Percentiles rank a stretch among this genome's conserved stretches.
Evolutionary conservation across 2,113 vertebrate genomes (phyloP).

Genomic region (Gobio gobio): DNA sequence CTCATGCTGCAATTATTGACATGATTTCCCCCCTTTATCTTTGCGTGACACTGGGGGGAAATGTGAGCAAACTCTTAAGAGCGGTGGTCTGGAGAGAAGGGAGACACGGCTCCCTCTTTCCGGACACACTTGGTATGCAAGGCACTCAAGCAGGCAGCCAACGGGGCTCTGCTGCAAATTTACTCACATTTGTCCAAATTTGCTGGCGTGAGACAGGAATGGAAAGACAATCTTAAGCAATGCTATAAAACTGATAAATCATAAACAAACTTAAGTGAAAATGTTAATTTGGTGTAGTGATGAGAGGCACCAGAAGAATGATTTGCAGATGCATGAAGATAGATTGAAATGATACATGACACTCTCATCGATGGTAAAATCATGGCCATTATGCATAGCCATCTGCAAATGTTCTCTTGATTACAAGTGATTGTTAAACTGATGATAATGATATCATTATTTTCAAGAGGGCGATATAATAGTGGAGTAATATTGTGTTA

Average conservation of each 20-base stretch:
- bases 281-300: constrained; percentile 46
- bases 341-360: constrained; percentile 26
- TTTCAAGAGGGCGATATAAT: constrained; percentile 20
- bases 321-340: constrained; percentile 22
- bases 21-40: constrained; percentile 73
- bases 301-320: constrained; percentile 25
- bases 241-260: constrained; percentile 23
- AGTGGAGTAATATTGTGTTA: constrained; percentile 21
- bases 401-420: constrained; percentile 37
- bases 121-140: constrained; percentile 77
- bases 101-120: constrained; percentile 60
- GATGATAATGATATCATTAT: constrained; percentile 45
- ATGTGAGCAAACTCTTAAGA: constrained; percentile 72
- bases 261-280: constrained; percentile 48
- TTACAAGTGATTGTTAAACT: constrained; percentile 45
- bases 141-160: constrained; percentile 56
- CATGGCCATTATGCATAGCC: constrained; percentile 32
- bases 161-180: constrained; percentile 69
- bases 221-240: neutral
- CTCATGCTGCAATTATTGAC: constrained; percentile 64
- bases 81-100: constrained; percentile 53
- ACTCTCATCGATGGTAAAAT: constrained; percentile 32
- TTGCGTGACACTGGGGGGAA: constrained; percentile 58
- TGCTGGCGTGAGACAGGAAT: constrained; percentile 56
- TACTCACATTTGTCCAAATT: constrained; percentile 70